Conservation (phyloP, 2,888 invertebrate species). For the Lithosia quadra region DNA sequence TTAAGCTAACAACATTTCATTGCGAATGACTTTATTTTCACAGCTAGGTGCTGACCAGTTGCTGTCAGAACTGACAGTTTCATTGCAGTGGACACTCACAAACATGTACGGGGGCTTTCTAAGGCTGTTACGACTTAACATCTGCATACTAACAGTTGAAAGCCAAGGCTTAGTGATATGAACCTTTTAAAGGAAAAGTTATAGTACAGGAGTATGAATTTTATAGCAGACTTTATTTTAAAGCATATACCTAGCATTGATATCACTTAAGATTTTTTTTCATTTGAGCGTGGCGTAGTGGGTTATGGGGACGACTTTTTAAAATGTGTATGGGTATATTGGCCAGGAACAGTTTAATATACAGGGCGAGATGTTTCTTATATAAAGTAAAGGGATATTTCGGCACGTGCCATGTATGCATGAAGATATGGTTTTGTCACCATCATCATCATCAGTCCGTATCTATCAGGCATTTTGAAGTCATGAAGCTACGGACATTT, state of each 20-base stretch:
- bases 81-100: conserved; percentile 29
- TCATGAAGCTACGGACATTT: no score
- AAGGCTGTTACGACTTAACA: conserved; percentile 18
- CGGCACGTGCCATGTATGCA: no score
- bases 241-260: no score
- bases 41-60: conserved; percentile 8
- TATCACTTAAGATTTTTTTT: background rate
- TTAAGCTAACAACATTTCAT: conserved; percentile 22
- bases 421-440: no score
- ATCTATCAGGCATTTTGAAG: no score
- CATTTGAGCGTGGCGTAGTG: no score
- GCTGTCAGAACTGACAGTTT: conserved; percentile 40
- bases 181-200: conserved; percentile 5
- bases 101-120: conserved; percentile 36
- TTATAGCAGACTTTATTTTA: background rate
- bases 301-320: no score
- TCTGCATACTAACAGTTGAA: conserved; percentile 28
- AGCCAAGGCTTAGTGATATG: background rate
- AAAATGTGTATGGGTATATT: no score
- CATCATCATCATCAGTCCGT: no score
- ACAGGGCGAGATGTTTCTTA: no score
- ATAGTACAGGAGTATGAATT: background rate
- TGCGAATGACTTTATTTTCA: conserved; percentile 29
- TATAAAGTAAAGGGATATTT: no score
- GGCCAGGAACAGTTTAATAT: no score